Evolutionary conservation across 2,797 vertebrate genomes (phyloP).

Genomic region (Chrosomus eos): DNA sequence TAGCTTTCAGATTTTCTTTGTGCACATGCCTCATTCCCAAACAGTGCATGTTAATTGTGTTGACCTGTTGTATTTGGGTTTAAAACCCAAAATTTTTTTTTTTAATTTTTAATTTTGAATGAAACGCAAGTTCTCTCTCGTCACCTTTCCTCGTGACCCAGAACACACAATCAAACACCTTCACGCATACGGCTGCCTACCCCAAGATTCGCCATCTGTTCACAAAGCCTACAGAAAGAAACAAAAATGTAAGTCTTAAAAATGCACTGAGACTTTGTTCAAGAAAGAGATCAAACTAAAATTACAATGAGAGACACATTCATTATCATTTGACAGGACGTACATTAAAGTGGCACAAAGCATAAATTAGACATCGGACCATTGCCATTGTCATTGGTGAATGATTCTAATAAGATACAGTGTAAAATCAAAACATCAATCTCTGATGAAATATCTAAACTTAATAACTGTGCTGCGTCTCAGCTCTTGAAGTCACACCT

Average conservation of each 20-base stretch:
- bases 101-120: constrained; percentile 31
- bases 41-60: not conserved
- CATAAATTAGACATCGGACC: not conserved
- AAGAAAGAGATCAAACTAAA: constrained; percentile 1
- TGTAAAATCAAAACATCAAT: not conserved
- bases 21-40: not conserved
- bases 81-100: constrained; percentile 1
- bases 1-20: not conserved
- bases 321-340: constrained; percentile 5
- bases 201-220: constrained; percentile 29
- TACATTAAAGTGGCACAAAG: not conserved
- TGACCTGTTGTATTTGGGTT: constrained; percentile 27
- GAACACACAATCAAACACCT: constrained; percentile 47
- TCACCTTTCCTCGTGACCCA: constrained; percentile 26
- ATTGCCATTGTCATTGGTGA: not conserved
- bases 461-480: not conserved
- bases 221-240: not conserved
- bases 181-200: not conserved
- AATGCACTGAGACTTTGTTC: not conserved
- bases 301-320: not conserved
- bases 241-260: not conserved
- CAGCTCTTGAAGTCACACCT: constrained; percentile 21
- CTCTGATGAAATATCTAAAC: constrained; percentile 7
- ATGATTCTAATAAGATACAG: constrained; percentile 19
- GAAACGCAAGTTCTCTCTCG: constrained; percentile 13